Conservation (phyloP, 2,888 invertebrate species). For the Lissonota sp. region DNA sequence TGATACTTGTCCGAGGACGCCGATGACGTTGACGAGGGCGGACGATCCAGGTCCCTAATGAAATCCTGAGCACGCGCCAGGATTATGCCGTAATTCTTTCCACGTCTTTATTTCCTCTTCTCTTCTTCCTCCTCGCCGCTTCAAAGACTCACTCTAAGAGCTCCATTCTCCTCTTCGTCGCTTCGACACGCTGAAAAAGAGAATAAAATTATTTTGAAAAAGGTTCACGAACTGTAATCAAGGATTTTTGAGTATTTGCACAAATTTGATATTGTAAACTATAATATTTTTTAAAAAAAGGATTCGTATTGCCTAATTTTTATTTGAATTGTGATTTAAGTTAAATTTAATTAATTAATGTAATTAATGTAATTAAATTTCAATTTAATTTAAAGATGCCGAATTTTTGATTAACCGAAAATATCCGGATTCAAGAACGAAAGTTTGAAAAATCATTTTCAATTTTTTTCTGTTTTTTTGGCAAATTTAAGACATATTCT, state of each 20-base stretch:
- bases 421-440: no score
- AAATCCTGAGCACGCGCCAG: constrained; percentile 79
- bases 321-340: no score
- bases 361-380: no score
- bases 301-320: no score
- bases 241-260: neutral
- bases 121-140: neutral
- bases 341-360: no score
- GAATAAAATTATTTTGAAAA: neutral
- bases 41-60: constrained; percentile 79
- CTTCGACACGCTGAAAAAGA: constrained; percentile 34
- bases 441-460: no score
- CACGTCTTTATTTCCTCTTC: neutral
- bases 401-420: no score
- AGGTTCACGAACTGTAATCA: neutral
- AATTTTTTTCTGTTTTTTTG: no score
- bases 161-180: constrained; percentile 52
- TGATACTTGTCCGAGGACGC: constrained; percentile 75
- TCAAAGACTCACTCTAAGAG: constrained; percentile 45
- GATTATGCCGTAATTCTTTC: constrained; percentile 67
- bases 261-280: no score
- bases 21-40: constrained; percentile 70
- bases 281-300: no score
- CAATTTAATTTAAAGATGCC: no score
- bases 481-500: no score